Evolutionary conservation across 2,888 invertebrate genomes (phyloP).

Genomic region (Pseudococcus longispinus): DNA sequence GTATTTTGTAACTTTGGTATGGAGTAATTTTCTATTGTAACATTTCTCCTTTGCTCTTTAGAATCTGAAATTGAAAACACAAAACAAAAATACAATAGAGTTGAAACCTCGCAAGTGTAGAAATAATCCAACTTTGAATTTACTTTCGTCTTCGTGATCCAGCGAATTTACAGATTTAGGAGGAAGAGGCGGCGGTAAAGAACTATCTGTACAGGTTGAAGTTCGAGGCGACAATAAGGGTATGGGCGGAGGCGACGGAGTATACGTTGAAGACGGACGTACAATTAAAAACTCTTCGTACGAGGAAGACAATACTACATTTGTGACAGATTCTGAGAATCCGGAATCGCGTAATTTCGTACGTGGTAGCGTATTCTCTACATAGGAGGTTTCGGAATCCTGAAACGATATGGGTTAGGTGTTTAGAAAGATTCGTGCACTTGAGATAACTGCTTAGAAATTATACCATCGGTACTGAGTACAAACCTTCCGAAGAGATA

Average conservation of each 20-base stretch:
- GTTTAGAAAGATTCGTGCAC: not conserved
- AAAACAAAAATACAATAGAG: not conserved
- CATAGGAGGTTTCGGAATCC: slow-evolving; percentile 18
- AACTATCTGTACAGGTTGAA: slow-evolving; percentile 62
- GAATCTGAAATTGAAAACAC: slow-evolving; percentile 12
- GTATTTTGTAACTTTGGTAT: slow-evolving; percentile 59
- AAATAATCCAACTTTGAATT: not conserved
- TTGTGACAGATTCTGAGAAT: slow-evolving; percentile 39
- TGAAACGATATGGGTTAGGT: not conserved
- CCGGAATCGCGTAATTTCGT: slow-evolving; percentile 47
- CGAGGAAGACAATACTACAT: slow-evolving; percentile 45
- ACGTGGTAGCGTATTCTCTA: not conserved
- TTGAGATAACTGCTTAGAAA: no score
- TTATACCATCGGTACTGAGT: not conserved
- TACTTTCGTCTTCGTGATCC: slow-evolving; percentile 44
- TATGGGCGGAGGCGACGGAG: slow-evolving; percentile 62
- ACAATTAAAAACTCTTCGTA: slow-evolving; percentile 60
- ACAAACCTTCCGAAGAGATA: slow-evolving; percentile 45
- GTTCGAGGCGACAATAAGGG: slow-evolving; percentile 63
- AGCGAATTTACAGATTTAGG: slow-evolving; percentile 58
- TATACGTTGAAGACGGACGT: slow-evolving; percentile 15
- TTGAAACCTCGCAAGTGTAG: not conserved
- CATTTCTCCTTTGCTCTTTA: slow-evolving; percentile 51
- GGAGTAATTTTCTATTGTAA: slow-evolving; percentile 59
- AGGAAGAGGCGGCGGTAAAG: slow-evolving; percentile 60